phyloP scores from a whole-genome alignment of 2,888 invertebrate genomes.

The Drosophila affinis region DNA sequence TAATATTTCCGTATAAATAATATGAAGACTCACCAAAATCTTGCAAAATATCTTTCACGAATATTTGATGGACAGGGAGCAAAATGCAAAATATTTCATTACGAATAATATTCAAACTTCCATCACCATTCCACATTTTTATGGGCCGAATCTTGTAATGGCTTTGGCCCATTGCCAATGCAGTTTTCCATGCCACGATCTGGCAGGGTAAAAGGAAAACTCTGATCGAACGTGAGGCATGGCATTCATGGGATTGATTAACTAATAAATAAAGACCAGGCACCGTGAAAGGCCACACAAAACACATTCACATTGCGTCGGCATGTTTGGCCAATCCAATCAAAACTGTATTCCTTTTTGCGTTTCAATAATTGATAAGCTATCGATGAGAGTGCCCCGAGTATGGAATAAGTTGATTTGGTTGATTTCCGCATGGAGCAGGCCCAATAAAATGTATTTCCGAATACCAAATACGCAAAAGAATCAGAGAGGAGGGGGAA shows the following conservation, averaged over 20 bases:
- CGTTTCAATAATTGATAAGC: conserved; percentile 39
- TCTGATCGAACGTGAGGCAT: conserved; percentile 26
- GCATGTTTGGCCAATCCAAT: not conserved
- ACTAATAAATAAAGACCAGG: conserved; percentile 18
- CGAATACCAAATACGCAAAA: not conserved
- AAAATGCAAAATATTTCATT: conserved; percentile 28
- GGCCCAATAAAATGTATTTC: conserved; percentile 7
- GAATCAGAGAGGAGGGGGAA: conserved; percentile 33
- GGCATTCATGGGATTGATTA: conserved; percentile 12
- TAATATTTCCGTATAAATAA: too few species aligned
- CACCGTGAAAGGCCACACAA: conserved; percentile 42
- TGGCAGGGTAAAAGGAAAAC: conserved; percentile 21
- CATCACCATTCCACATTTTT: not conserved
- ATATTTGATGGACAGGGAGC: conserved; percentile 14
- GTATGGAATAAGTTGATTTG: not conserved
- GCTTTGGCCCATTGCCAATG: conserved; percentile 37
- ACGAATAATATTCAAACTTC: not conserved
- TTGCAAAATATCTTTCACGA: too few species aligned
- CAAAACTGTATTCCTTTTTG: conserved; percentile 25
- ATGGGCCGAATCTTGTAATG: conserved; percentile 11
- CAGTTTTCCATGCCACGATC: not conserved
- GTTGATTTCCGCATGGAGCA: conserved; percentile 6
- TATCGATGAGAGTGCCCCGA: conserved; percentile 11
- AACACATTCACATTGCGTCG: conserved; percentile 7
- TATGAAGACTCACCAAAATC: too few species aligned